phyloP scores from a whole-genome alignment of 2,888 invertebrate genomes.

The Dioctria rufipes region DNA sequence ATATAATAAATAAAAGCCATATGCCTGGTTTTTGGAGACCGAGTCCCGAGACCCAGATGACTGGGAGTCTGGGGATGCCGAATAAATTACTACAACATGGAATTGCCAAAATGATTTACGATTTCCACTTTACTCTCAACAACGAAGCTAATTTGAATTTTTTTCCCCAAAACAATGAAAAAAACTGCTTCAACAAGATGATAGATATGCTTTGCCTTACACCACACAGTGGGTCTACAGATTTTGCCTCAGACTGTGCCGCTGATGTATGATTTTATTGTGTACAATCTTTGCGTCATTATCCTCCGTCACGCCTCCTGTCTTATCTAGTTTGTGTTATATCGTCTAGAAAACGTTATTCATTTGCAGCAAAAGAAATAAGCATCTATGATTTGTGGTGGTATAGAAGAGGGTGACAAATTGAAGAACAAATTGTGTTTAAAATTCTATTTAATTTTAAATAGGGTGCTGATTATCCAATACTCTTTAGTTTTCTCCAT shows the following conservation, averaged over 20 bases:
- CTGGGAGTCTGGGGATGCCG: conserved; percentile 5
- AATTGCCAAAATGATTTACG: conserved; percentile 54
- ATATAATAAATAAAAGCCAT: conserved; percentile 1
- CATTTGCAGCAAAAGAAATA: conserved; percentile 8
- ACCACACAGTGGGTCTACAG: neutral
- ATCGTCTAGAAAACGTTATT: neutral
- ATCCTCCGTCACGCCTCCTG: conserved; percentile 1
- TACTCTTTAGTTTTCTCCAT: too few species aligned
- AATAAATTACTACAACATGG: conserved; percentile 53
- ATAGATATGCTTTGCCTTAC: neutral
- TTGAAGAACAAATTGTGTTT: conserved; percentile 32
- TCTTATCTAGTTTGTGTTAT: conserved; percentile 46
- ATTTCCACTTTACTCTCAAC: conserved; percentile 46
- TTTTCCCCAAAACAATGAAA: conserved; percentile 45
- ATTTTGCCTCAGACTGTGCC: conserved; percentile 25
- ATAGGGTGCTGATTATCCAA: conserved; percentile 43
- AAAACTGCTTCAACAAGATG: conserved; percentile 19
- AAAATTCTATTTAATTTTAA: conserved; percentile 52
- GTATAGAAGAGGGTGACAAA: conserved; percentile 29
- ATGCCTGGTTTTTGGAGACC: neutral
- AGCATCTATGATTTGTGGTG: conserved; percentile 31
- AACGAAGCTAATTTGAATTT: conserved; percentile 53
- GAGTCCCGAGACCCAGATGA: too few species aligned
- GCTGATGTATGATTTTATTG: conserved; percentile 49
- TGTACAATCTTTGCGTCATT: conserved; percentile 40